Evolutionary conservation across 2,797 vertebrate species (phyloP).

Genomic region (Diceros bicornis): DNA sequence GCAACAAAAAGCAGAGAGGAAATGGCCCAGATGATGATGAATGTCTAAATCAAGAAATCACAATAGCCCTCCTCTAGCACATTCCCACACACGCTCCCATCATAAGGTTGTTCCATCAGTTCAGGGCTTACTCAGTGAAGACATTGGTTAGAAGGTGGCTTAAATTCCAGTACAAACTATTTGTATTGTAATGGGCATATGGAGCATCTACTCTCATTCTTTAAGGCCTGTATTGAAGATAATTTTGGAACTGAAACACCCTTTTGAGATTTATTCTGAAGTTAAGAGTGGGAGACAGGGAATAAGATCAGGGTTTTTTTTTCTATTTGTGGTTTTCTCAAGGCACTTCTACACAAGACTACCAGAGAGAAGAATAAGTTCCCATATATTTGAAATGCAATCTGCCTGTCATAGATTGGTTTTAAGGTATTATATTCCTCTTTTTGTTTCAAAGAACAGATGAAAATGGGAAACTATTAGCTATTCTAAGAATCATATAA

Average conservation of each 20-base stretch:
- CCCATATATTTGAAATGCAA: slow-evolving; percentile 44
- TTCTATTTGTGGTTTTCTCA: not conserved
- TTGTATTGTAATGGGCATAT: not conserved
- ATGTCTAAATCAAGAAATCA: not conserved
- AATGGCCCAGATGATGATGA: not conserved
- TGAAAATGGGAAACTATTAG: slow-evolving; percentile 77
- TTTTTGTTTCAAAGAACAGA: slow-evolving; percentile 74
- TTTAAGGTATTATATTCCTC: slow-evolving; percentile 47
- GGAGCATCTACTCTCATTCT: not conserved
- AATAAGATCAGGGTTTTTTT: not conserved
- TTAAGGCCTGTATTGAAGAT: not conserved
- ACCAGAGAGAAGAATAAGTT: not conserved
- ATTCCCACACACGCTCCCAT: not conserved
- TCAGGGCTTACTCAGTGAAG: not conserved
- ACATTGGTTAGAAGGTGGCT: not conserved
- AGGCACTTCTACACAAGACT: not conserved
- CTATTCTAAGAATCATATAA: slow-evolving; percentile 79
- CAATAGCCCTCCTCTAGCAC: not conserved
- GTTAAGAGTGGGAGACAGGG: not conserved
- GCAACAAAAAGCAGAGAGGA: not conserved
- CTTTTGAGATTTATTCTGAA: not conserved
- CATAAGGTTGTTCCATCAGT: not conserved
- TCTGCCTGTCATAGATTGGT: not conserved
- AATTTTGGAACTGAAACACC: not conserved
- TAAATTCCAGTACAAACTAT: not conserved